Evolutionary conservation across 2,113 vertebrate species (phyloP), one percentile per base, ranked within the genome.

Genomic region (Chloropsis cyanopogon): DNA sequence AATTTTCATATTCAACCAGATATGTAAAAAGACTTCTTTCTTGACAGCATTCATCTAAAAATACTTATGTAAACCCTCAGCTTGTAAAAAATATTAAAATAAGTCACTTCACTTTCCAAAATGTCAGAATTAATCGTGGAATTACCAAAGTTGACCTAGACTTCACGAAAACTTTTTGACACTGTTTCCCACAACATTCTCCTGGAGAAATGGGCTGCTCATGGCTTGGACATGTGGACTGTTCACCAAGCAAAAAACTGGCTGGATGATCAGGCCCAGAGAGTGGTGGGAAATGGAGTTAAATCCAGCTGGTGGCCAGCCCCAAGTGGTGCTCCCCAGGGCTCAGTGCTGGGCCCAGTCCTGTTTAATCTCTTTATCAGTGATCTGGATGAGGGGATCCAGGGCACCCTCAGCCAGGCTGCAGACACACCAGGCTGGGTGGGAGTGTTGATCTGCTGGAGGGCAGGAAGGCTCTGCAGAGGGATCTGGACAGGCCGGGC

Each of bases 351-450:
- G 20, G n/a, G 15, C 8, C 60, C 21, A 11, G 35, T 4, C 3
- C 26, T 41, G 15, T 56, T 75, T 4, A n/a, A 9, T 4, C 3
- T 8, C 39, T 39, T 47, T 13, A 18, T 39, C 31, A 23, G 0
- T 4, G 8, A 16, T 14, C 20, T 68, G 59, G 29, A 9, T 0
- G 3, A 52, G 29, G 47, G 22, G 7, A 57, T 10, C 0, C 0
- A 85, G 52, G 6, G 47, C 24, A 11, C 15, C 35, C 63, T 70
- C 50, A 60, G 29, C 1, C 63, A 41, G 7, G 14, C 1, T 59
- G 44, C 60, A 59, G 63, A 4, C 0, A 63, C 63, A 28, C 23
- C 5, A 53, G 25, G 46, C 0, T 71, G 59, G 21, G 19, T 1
- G 2, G 13, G 1, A 76, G 9, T 1, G 8, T 1, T 16, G 11